phyloP scores from a whole-genome alignment of 2,113 vertebrate genomes.

The Odocoileus virginianus region DNA sequence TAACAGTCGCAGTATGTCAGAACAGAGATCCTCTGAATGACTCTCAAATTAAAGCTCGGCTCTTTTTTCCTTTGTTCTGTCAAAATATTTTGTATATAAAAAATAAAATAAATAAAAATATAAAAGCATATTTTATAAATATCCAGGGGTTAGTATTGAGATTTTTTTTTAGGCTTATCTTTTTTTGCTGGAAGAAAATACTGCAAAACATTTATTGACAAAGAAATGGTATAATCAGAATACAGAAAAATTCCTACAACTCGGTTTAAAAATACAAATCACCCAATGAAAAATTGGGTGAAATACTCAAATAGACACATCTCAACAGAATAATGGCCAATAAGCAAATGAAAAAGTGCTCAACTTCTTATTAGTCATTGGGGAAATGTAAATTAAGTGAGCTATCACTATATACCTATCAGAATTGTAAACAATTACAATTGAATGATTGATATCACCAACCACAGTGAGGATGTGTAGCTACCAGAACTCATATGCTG shows the following conservation, averaged over 20 bases:
- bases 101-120: background rate
- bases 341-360: background rate
- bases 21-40: background rate
- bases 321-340: background rate
- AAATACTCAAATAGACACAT: background rate
- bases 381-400: background rate
- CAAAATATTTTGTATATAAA: background rate
- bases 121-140: background rate
- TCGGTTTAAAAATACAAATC: background rate
- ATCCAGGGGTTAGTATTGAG: background rate
- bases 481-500: background rate
- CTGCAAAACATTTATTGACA: background rate
- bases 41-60: background rate
- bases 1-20: background rate
- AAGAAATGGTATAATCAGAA: background rate
- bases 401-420: background rate
- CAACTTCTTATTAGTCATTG: background rate
- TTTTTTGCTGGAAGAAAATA: background rate
- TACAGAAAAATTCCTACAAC: background rate
- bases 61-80: background rate
- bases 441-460: background rate
- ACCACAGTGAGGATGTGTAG: background rate
- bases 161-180: background rate
- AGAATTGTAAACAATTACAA: background rate
- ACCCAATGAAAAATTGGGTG: background rate